phyloP scores from a whole-genome alignment of 2,113 vertebrate genomes.

The Panurus biarmicus region DNA sequence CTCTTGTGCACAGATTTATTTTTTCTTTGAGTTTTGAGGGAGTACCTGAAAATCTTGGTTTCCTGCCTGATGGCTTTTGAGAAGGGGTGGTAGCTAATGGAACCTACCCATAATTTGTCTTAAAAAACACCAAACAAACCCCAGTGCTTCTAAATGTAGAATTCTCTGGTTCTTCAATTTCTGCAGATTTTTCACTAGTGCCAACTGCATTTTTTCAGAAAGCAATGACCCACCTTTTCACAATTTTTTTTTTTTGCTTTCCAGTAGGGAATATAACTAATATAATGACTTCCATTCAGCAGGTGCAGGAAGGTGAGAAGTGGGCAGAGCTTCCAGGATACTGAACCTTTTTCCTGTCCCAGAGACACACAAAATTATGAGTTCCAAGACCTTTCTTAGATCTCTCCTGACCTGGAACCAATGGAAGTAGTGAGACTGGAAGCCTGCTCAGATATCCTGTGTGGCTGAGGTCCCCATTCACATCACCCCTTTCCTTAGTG shows the following conservation, averaged over 20 bases:
- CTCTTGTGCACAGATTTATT: not conserved
- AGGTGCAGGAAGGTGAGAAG: not conserved
- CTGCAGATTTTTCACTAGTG: not conserved
- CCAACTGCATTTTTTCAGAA: not conserved
- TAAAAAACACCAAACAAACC: not conserved
- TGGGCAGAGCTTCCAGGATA: not conserved
- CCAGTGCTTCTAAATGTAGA: not conserved
- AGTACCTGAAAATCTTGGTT: not conserved
- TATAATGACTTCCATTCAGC: not conserved
- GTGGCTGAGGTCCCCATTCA: not conserved
- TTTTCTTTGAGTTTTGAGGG: not conserved
- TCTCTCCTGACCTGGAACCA: not conserved
- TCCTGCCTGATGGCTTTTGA: not conserved
- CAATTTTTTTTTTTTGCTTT: not conserved
- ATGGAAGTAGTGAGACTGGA: not conserved
- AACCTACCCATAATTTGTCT: not conserved
- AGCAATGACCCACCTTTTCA: not conserved
- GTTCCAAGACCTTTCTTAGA: not conserved
- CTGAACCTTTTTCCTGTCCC: not conserved
- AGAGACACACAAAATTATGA: not conserved
- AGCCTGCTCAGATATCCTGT: not conserved
- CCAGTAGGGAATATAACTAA: not conserved
- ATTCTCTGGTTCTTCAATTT: not conserved
- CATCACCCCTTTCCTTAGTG: rapidly evolving
- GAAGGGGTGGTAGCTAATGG: not conserved